A percentile compares a stretch with the other conserved stretches of the same genome.
Conservation (phyloP, 2,888 invertebrate species). For the Drosophila colorata region DNA sequence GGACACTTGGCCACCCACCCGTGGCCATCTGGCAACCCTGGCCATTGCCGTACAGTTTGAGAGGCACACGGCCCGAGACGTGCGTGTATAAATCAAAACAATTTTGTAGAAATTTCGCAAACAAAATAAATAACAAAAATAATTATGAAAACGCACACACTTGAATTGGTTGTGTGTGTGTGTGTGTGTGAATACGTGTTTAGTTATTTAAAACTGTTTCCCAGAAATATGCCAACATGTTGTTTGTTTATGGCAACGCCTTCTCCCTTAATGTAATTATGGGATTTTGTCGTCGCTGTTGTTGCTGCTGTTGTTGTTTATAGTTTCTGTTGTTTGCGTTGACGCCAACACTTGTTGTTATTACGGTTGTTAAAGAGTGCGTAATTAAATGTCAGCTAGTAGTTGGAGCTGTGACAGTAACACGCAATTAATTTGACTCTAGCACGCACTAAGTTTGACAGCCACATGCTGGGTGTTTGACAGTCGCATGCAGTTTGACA, state of each 20-base stretch:
- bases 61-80: conserved; percentile 11
- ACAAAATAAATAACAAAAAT: conserved; percentile 8
- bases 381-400: conserved; percentile 27
- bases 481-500: not conserved
- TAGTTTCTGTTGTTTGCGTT: conserved; percentile 22
- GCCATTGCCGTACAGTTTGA: conserved; percentile 3
- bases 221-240: conserved; percentile 14
- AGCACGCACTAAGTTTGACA: conserved; percentile 1
- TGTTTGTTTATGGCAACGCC: conserved; percentile 30
- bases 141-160: no score
- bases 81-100: conserved; percentile 47
- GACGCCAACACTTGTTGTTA: conserved; percentile 16
- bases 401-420: conserved; percentile 14
- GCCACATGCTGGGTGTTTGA: not conserved
- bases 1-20: not conserved
- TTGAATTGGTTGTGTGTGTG: not conserved
- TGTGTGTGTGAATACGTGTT: not conserved
- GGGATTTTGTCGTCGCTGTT: conserved; percentile 8
- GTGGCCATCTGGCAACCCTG: conserved; percentile 18
- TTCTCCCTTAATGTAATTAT: conserved; percentile 33
- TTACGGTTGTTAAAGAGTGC: not conserved
- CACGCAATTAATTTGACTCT: conserved; percentile 6
- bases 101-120: conserved; percentile 43
- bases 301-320: conserved; percentile 21
- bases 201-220: conserved; percentile 32